Percentiles rank a stretch among this genome's conserved stretches.
Evolutionary conservation across 2,113 vertebrate species (phyloP).

Genomic region (Typhlomys cinereus): DNA sequence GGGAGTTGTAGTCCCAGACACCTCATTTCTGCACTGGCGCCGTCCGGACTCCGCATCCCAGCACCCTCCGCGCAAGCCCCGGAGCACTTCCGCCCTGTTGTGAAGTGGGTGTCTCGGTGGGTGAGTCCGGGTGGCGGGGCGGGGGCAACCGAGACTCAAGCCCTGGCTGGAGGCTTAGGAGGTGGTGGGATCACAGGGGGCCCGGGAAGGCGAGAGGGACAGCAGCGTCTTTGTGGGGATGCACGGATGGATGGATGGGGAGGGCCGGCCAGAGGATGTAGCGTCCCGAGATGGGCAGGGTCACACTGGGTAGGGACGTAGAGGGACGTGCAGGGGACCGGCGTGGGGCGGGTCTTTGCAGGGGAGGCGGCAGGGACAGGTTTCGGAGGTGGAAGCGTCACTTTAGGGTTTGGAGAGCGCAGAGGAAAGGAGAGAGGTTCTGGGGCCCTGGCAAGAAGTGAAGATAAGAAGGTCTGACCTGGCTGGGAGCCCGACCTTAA

Average conservation of each 20-base stretch:
- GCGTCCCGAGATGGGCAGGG: constrained; percentile 56
- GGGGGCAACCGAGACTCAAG: constrained; percentile 60
- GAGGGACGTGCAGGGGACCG: neutral
- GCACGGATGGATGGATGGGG: no score
- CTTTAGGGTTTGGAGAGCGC: neutral
- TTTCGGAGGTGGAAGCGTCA: constrained; percentile 27
- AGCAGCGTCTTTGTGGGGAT: neutral
- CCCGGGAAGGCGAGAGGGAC: constrained; percentile 40
- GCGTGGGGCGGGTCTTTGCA: neutral
- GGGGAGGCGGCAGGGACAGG: neutral
- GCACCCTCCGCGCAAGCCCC: constrained; percentile 55
- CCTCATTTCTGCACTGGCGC: constrained; percentile 20
- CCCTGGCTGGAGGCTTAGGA: constrained; percentile 58
- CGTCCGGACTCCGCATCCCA: constrained; percentile 72
- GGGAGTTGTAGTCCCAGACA: constrained; percentile 65
- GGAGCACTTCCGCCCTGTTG: constrained; percentile 78
- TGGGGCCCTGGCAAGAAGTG: constrained; percentile 48
- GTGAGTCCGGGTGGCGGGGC: constrained; percentile 77
- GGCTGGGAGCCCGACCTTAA: neutral
- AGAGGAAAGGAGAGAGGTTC: neutral
- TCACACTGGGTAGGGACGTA: constrained; percentile 54
- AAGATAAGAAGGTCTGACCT: constrained; percentile 29
- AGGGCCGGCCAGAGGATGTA: constrained; percentile 40
- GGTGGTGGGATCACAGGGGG: constrained; percentile 49
- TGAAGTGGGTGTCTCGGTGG: constrained; percentile 79